These are phyloP conservation scores for Busseola fusca DNA, from an alignment of 2,888 invertebrate genomes.

Conservation along the genomic window DNA sequence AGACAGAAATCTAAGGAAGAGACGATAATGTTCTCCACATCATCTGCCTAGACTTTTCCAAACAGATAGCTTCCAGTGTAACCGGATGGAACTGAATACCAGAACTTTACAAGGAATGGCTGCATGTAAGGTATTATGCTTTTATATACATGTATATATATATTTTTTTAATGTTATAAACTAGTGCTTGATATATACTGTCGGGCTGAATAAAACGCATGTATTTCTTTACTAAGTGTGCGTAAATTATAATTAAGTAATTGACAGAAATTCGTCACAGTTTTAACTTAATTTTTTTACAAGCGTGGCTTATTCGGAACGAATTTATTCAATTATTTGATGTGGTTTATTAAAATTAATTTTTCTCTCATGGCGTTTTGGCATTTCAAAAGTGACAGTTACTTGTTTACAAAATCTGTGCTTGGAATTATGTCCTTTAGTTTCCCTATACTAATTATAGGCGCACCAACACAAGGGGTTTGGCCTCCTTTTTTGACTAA, in stretches of 20 bases:
- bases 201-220: neutral
- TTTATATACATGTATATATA: too few relatives aligned
- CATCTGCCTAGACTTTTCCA: neutral
- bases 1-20: neutral
- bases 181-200: too few relatives aligned
- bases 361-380: neutral
- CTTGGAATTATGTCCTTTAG: neutral
- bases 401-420: neutral
- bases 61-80: neutral
- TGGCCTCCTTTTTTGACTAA: neutral
- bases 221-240: neutral
- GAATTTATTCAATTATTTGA: conserved; percentile 29
- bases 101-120: neutral
- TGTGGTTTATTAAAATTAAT: conserved; percentile 12
- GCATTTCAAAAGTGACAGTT: neutral
- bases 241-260: conserved; percentile 23
- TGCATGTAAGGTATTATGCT: neutral
- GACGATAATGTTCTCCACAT: neutral
- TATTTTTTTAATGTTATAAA: too few relatives aligned
- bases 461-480: too few relatives aligned
- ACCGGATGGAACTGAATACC: neutral
- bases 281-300: conserved; percentile 16
- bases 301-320: conserved; percentile 37
- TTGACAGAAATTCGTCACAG: conserved; percentile 37
- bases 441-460: neutral